Evolutionary conservation across 2,113 vertebrate genomes (phyloP).

Genomic region (Chrysemys picta): DNA sequence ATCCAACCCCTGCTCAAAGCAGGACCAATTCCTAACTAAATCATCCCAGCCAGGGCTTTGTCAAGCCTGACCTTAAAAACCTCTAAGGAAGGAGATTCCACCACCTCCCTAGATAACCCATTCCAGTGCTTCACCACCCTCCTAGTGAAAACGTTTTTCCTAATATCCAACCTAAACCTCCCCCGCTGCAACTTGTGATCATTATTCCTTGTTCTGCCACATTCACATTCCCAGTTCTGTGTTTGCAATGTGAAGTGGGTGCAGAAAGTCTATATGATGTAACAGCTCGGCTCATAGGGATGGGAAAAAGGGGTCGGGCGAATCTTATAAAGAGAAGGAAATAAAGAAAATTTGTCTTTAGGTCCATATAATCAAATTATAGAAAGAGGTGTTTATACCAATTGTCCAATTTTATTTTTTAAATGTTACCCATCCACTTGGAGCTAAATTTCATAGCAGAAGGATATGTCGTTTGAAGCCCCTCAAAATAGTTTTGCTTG

Average conservation of each 20-base stretch:
- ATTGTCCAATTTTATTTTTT: neutral
- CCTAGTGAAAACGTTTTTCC: too few species aligned
- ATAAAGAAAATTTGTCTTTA: neutral
- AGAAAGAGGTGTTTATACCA: constrained; percentile 22
- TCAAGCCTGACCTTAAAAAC: too few species aligned
- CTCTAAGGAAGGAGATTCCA: too few species aligned
- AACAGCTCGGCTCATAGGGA: neutral
- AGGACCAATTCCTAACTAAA: too few species aligned
- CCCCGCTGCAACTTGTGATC: too few species aligned
- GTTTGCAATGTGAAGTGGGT: neutral
- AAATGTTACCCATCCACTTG: neutral
- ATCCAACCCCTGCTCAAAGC: too few species aligned
- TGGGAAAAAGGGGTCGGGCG: neutral
- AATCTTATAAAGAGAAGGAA: neutral
- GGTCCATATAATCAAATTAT: neutral
- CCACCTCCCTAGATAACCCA: too few species aligned
- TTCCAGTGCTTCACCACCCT: too few species aligned
- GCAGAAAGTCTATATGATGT: neutral
- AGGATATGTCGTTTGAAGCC: neutral
- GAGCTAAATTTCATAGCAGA: neutral
- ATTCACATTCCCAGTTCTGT: neutral
- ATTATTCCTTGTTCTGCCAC: too few species aligned
- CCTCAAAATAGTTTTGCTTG: neutral
- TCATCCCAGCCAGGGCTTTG: too few species aligned
- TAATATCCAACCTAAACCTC: too few species aligned